Evolutionary conservation across 1,140 invertebrate genomes (phyloP).

Genomic region (Maniola jurtina): DNA sequence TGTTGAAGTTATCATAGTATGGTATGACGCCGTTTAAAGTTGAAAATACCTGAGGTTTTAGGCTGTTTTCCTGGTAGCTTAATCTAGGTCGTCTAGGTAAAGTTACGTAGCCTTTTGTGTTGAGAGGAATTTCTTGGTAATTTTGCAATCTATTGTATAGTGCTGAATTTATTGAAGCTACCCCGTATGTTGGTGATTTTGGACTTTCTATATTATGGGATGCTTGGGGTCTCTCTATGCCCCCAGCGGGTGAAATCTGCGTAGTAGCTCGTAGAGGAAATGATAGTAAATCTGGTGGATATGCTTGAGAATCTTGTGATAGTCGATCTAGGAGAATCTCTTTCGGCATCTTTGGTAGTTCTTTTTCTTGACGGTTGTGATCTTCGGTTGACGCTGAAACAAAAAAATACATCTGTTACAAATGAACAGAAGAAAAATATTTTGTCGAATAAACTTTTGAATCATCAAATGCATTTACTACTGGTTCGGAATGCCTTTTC

Average conservation of each 20-base stretch:
- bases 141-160: conserved; percentile 83
- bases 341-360: conserved; percentile 49
- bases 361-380: conserved; percentile 79
- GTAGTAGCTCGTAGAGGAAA: conserved; percentile 81
- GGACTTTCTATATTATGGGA: conserved; percentile 67
- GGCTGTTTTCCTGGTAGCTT: conserved; percentile 81
- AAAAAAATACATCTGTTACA: not conserved
- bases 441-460: too few relatives aligned
- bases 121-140: conserved; percentile 75
- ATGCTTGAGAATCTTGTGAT: conserved; percentile 76
- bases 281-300: conserved; percentile 90
- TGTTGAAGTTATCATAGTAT: conserved; percentile 90
- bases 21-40: conserved; percentile 82
- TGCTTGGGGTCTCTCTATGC: conserved; percentile 70
- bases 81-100: conserved; percentile 88
- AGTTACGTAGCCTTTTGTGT: conserved; percentile 87
- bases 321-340: conserved; percentile 67
- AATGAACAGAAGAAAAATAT: not conserved
- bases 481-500: too few relatives aligned
- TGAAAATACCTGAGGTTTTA: conserved; percentile 76
- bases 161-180: conserved; percentile 79
- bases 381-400: conserved; percentile 68
- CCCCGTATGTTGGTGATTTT: conserved; percentile 78
- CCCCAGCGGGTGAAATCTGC: conserved; percentile 84
- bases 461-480: too few relatives aligned